phyloP scores from a whole-genome alignment of 2,888 invertebrate species.

The Cynaeus angustus region DNA sequence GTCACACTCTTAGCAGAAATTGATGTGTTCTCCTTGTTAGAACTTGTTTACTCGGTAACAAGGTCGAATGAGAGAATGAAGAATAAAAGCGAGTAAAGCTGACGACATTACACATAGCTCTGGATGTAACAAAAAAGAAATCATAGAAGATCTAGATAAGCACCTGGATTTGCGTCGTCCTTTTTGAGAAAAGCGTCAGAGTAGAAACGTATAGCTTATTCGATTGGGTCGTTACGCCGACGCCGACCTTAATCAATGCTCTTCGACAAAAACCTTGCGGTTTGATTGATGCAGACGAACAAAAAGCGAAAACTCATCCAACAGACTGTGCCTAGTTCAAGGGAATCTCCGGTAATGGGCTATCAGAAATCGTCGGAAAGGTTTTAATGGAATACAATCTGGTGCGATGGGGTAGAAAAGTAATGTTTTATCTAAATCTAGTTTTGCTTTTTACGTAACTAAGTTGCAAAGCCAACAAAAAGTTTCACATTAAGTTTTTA shows the following conservation, averaged over 20 bases:
- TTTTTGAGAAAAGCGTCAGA: constrained; percentile 22
- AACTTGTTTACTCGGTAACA: constrained; percentile 37
- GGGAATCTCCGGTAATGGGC: constrained; percentile 12
- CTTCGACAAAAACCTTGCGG: constrained; percentile 28
- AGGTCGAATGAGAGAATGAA: constrained; percentile 11
- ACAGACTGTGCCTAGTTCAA: not conserved
- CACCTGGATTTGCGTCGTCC: constrained; percentile 26
- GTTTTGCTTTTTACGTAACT: not conserved
- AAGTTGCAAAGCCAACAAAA: too few relatives aligned
- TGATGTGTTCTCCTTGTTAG: constrained; percentile 29
- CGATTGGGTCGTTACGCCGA: constrained; percentile 31
- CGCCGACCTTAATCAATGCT: constrained; percentile 27
- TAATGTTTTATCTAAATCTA: constrained; percentile 9
- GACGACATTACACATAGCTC: constrained; percentile 27
- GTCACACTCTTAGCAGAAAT: constrained; percentile 22
- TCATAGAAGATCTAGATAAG: constrained; percentile 40
- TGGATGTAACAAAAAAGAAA: constrained; percentile 32
- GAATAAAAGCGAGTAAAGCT: constrained; percentile 6
- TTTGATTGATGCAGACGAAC: constrained; percentile 35
- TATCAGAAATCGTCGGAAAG: constrained; percentile 5
- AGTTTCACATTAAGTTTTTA: too few relatives aligned
- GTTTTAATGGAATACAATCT: constrained; percentile 7
- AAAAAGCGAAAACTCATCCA: constrained; percentile 17
- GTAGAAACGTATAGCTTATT: constrained; percentile 8
- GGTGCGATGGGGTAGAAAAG: constrained; percentile 1